These are phyloP conservation scores for Callocephalon fimbriatum DNA, from an alignment of 2,113 vertebrate species.

Conservation along the genomic window DNA sequence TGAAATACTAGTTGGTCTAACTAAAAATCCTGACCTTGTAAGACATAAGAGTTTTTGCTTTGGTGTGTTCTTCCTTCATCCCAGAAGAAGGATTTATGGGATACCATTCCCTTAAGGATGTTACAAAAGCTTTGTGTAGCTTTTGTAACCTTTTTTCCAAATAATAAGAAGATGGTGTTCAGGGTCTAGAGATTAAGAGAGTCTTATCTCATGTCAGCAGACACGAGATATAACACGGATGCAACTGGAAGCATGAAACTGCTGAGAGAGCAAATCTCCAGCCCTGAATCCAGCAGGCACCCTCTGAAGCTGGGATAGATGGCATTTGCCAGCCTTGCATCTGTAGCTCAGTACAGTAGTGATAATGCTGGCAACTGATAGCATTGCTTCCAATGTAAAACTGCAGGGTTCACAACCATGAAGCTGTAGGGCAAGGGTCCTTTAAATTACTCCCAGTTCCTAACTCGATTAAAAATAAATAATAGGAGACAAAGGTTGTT, in stretches of 20 bases:
- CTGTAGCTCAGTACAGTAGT: neutral
- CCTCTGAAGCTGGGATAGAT: neutral
- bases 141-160: neutral
- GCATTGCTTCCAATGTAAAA: neutral
- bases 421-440: neutral
- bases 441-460: neutral
- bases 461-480: neutral
- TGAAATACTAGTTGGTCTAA: neutral
- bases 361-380: neutral
- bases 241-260: neutral
- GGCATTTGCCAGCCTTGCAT: neutral
- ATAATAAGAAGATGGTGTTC: neutral
- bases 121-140: neutral
- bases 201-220: neutral
- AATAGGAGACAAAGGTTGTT: neutral
- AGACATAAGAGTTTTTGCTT: neutral
- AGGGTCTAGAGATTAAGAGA: neutral
- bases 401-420: neutral
- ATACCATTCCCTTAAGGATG: neutral
- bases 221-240: neutral
- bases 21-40: neutral
- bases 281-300: neutral
- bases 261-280: neutral
- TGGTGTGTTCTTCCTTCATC: neutral
- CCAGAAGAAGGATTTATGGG: neutral